Percentiles rank a stretch among this genome's conserved stretches.
Conservation (phyloP, 1,140 invertebrate species). For the Dufourea novaeangliae region DNA sequence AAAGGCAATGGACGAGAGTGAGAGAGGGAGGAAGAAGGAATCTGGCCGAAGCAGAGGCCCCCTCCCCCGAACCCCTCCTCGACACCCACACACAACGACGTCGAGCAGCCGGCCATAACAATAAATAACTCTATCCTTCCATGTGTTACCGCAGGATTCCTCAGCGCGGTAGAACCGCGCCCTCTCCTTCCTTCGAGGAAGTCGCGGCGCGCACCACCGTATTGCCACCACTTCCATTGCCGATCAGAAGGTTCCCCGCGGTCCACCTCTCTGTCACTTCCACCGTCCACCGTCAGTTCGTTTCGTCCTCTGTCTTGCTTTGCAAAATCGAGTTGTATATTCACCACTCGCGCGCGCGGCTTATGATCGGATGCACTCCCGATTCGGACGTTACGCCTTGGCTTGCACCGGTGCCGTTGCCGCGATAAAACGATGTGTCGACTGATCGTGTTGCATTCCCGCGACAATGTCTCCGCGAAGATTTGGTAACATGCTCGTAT, state of each 20-base stretch:
- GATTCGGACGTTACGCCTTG: slow-evolving; percentile 52
- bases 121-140: slow-evolving; percentile 80
- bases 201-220: slow-evolving; percentile 70
- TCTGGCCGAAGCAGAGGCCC: slow-evolving; percentile 61
- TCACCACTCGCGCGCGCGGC: slow-evolving; percentile 58
- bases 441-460: slow-evolving; percentile 14
- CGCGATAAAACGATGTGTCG: slow-evolving; percentile 49
- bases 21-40: slow-evolving; percentile 19
- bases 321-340: slow-evolving; percentile 71
- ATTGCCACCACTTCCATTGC: slow-evolving; percentile 63
- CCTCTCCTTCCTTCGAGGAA: slow-evolving; percentile 67
- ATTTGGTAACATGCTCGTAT: slow-evolving; percentile 57
- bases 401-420: background rate
- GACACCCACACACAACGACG: slow-evolving; percentile 77
- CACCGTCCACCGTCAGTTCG: background rate
- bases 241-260: slow-evolving; percentile 34
- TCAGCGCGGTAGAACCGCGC: slow-evolving; percentile 70
- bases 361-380: slow-evolving; percentile 66
- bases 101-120: slow-evolving; percentile 76
- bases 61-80: slow-evolving; percentile 45
- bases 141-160: slow-evolving; percentile 77
- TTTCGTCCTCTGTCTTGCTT: slow-evolving; percentile 26
- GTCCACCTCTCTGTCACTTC: slow-evolving; percentile 21
- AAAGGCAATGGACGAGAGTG: slow-evolving; percentile 31
- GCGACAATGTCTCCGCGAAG: slow-evolving; percentile 19